These are phyloP conservation scores for Otus sunia DNA, from an alignment of 2,113 vertebrate genomes.

Conservation along the genomic window DNA sequence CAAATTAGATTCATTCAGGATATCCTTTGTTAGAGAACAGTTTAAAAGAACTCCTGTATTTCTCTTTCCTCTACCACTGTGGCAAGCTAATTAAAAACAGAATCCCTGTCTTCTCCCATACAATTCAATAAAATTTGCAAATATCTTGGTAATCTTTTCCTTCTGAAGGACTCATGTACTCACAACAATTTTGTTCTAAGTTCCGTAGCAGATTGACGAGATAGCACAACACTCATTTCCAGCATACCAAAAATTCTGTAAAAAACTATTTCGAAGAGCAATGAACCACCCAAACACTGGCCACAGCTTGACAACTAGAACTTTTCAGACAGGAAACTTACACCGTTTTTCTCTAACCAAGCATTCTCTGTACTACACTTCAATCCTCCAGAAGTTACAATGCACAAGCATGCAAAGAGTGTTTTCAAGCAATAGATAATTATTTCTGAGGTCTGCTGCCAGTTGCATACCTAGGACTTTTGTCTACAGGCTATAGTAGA, in stretches of 20 bases:
- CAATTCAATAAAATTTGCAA: neutral
- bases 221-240: neutral
- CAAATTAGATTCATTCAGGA: neutral
- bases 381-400: neutral
- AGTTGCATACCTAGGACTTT: neutral
- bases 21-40: neutral
- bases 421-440: neutral
- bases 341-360: neutral
- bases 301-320: neutral
- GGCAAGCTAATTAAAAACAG: neutral
- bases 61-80: neutral
- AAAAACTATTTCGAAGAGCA: neutral
- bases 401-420: accelerated
- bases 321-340: neutral
- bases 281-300: neutral
- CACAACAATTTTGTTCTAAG: neutral
- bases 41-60: neutral
- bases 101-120: neutral
- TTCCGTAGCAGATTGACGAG: neutral
- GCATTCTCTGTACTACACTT: neutral
- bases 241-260: neutral
- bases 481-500: neutral
- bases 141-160: neutral
- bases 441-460: neutral
- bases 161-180: neutral